Conservation (phyloP, 1,140 invertebrate genomes). For the Drosophila oshimai region DNA sequence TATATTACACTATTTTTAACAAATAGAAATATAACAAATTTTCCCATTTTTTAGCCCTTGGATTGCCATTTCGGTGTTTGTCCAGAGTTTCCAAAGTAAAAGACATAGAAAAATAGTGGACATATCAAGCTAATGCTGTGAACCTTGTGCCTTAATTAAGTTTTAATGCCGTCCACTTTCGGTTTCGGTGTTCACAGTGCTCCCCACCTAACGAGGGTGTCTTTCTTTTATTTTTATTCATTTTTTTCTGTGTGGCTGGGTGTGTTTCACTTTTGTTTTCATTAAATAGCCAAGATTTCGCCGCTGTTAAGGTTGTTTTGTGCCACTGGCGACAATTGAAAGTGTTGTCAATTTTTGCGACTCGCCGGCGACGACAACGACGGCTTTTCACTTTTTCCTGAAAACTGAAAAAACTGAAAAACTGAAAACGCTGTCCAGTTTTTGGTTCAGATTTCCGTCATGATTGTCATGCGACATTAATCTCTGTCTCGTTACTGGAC, state of each 20-base stretch:
- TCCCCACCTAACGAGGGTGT: conserved; percentile 18
- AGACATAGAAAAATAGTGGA: not conserved
- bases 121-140: conserved; percentile 34
- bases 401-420: too few species aligned
- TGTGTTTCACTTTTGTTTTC: conserved; percentile 53
- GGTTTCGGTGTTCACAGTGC: conserved; percentile 11
- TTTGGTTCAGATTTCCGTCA: conserved; percentile 50
- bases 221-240: conserved; percentile 14
- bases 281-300: conserved; percentile 29
- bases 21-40: too few species aligned
- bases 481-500: conserved; percentile 50
- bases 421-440: conserved; percentile 30
- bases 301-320: not conserved
- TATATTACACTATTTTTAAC: too few species aligned
- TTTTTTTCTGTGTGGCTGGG: not conserved
- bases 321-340: conserved; percentile 44
- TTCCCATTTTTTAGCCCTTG: not conserved
- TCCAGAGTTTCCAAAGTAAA: not conserved
- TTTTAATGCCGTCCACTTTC: conserved; percentile 49
- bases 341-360: conserved; percentile 54
- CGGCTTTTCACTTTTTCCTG: conserved; percentile 46
- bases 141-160: conserved; percentile 55
- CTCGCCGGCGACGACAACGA: conserved; percentile 9
- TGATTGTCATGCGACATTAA: conserved; percentile 65
- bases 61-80: not conserved